phyloP scores from a whole-genome alignment of 1,140 invertebrate genomes.

The Leptopilina boulardi region DNA sequence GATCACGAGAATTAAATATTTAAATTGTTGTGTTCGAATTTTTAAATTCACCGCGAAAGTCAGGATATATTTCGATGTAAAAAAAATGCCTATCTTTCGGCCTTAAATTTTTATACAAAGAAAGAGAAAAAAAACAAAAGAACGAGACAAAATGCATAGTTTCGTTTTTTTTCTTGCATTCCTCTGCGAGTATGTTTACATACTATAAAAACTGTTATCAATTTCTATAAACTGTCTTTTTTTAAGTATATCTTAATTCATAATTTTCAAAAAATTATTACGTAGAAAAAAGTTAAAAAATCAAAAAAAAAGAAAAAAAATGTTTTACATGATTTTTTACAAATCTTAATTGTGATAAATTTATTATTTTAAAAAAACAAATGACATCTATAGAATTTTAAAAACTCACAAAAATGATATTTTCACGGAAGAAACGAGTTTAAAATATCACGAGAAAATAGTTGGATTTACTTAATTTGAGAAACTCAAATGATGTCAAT shows the following conservation, averaged over 20 bases:
- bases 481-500: background rate
- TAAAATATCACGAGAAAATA: background rate
- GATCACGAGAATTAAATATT: slow-evolving; percentile 42
- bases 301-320: background rate
- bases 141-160: slow-evolving; percentile 45
- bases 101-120: slow-evolving; percentile 69
- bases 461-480: background rate
- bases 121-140: slow-evolving; percentile 51
- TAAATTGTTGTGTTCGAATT: slow-evolving; percentile 52
- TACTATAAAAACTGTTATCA: slow-evolving; percentile 8
- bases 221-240: slow-evolving; percentile 7
- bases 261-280: background rate
- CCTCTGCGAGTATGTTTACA: slow-evolving; percentile 47
- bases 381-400: background rate
- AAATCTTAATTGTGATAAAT: background rate
- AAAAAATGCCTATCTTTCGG: slow-evolving; percentile 69
- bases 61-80: slow-evolving; percentile 48
- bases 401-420: background rate
- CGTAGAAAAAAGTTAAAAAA: background rate
- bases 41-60: slow-evolving; percentile 58
- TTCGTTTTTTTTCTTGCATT: slow-evolving; percentile 60
- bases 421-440: background rate
- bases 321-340: background rate
- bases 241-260: background rate
- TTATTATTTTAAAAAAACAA: background rate